Base-by-base conservation (phyloP, 2,113 vertebrate genomes). In the Centropristis striata region DNA sequence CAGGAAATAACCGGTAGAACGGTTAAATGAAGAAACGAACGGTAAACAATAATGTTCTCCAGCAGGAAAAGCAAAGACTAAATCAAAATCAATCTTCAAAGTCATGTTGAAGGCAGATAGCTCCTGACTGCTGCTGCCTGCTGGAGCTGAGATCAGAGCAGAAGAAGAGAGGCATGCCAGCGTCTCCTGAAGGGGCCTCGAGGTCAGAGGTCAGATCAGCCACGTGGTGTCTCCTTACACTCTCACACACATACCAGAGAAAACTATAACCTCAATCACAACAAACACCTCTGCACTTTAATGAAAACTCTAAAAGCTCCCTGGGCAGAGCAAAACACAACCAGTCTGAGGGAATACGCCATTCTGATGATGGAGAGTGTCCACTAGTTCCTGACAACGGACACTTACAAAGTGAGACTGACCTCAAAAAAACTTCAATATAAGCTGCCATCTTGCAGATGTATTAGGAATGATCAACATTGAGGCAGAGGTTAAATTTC, bases 171-270 rank as follows among this genome's bases (percentile, higher is more conserved):
- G 21, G 20, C 39, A 66, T 5, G n/a, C 16, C 36, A 12, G 37
- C 4, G 46, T 51, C 13, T 50, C 5, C 16, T 46, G 65, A 60
- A 60, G 50, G 44, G 36, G 59, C 55, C 25, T 1, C 16, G 18
- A 49, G 81, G 65, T 76, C 71, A 78, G 54, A 32, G 71, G 64
- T 61, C 46, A 25, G 78, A 49, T 79, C 58, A 76, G 21, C 18
- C 49, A 23, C 1, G 4, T 2, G 15, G 83, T 90, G 66, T 90
- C 80, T 60, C 57, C 73, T 87, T 90, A 84, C 88, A 81, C 60
- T 74, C 63, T 57, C 20, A n/a, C 59, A 69, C 54, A 79, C 82
- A 88, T 86, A 78, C 86, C 83, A 83, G 27, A 83, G 80, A 78
- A 72, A 80, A 86, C 51, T 75, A 25, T 39, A 32, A 72, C 55